Evolutionary conservation across 2,113 vertebrate genomes (phyloP), one percentile per base, ranked within the genome.

Genomic region (Nyctereutes procyonoides): DNA sequence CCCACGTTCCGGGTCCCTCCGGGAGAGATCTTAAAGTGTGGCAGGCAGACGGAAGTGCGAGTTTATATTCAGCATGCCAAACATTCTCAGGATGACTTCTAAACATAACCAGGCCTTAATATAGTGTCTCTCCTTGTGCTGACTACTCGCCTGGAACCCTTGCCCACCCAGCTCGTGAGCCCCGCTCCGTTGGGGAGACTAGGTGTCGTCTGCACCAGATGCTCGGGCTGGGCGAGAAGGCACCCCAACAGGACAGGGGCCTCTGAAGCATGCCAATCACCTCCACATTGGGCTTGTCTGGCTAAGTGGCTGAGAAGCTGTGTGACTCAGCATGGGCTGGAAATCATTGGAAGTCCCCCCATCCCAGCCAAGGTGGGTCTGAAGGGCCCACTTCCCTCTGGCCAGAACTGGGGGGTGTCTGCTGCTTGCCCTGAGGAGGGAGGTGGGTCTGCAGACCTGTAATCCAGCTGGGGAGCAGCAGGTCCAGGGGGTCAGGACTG

Each of bases 51-150:
- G 43, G 91, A 97, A 96, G 88, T 92, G 60, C 0, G 26, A 90
- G 94, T 89, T 96, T 96, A 92, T 87, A 83, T 86, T 90, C 74
- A 63, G 90, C 71, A 83, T 95, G 77, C 92, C 92, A 93, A 93
- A 76, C 90, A 95, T 80, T 91, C 88, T 84, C 84, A 32, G 76
- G 90, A 82, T 88, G 80, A 74, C 85, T 92, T 95, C 83, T 93
- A 96, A 95, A 92, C 90, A 97, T 88, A 96, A 65, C 90, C 53
- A 92, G 76, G 77, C 65, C 92, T 97, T 94, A 96, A 93, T 97
- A 92, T 87, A 93, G 92, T 51, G 80, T 63, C 86, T 97, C 74
- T 86, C 35, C 85, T 90, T 85, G 83, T 55, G 55, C 94, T 26
- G n/a, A 95, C 55, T 22, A 65, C 80, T 88, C n/a, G 13, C 79